Base-by-base conservation (phyloP, 2,888 invertebrate species). In the Cordilura impudica region DNA sequence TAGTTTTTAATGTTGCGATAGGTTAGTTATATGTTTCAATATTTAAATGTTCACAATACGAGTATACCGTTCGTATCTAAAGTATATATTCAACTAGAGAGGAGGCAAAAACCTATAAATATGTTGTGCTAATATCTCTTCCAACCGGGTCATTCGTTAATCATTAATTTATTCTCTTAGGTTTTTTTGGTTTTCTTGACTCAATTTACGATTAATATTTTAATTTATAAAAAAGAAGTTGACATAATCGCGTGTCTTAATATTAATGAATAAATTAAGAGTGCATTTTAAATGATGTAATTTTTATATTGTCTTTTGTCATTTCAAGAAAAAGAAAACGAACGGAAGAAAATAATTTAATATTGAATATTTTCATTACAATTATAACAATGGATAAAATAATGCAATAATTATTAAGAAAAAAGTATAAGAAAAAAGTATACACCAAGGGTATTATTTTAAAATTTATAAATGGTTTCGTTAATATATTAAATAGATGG, bases 201-300 rank as follows among this genome's bases (percentile, higher is more conserved):
- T n/a, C 3, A 23, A 19, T 43, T 39, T 75, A 26, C 18, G 10
- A 35, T 54, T 53, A 19, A 51, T 5, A 45, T 19, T 39, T 39
- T 39, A 39, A 39, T 39, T 39, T 3, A 31, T 39, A 23, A 39
- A 18, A 16, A n/a, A 61, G 14, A 71, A 60, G 35, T 56, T 77
- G 77, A 63, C 61, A 78, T 58, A 72, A 72, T 67, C 39, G 61
- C 72, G 19, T 72, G 72, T 72, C 72, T 72, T 78, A 67, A 56
- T 58, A 72, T 26, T 56, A 56, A 61, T 67, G 56, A 67, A 67
- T 31, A 56, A 63, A 31, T 63, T 51, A 19, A 19, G 31, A 45
- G 35, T 19, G 47, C 71, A 69, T 51, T 56, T 43, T 14, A 60
- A 54, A 71, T 71, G 51, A 71, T 76, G 51, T 29, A 69, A 63